Evolutionary conservation across 1,140 invertebrate species (phyloP).

Genomic region (Trichonephila inaurata): DNA sequence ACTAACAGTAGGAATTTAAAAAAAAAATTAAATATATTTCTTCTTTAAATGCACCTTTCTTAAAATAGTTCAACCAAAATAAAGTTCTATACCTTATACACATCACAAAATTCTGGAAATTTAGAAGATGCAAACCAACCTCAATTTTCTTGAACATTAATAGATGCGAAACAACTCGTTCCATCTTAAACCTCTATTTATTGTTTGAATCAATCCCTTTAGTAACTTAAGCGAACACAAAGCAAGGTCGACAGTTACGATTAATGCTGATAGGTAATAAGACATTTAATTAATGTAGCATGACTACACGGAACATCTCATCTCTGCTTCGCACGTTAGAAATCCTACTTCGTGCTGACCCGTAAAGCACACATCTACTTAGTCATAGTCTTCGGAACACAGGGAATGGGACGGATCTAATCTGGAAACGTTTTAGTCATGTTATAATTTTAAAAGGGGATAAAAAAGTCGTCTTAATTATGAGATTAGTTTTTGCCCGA

Average conservation of each 20-base stretch:
- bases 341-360: constrained; percentile 7
- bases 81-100: too few relatives aligned
- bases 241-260: neutral
- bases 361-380: neutral
- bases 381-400: constrained; percentile 14
- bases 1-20: too few relatives aligned
- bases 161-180: too few relatives aligned
- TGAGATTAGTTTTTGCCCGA: neutral
- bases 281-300: constrained; percentile 18
- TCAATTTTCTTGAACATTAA: too few relatives aligned
- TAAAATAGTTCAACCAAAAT: too few relatives aligned
- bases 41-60: too few relatives aligned
- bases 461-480: neutral
- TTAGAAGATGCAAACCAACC: too few relatives aligned
- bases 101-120: too few relatives aligned
- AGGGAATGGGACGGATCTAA: neutral
- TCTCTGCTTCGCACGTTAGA: neutral
- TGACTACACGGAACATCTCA: neutral
- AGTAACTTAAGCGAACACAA: neutral
- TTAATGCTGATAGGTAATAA: neutral
- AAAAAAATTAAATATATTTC: too few relatives aligned
- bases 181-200: too few relatives aligned
- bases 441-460: neutral
- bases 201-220: too few relatives aligned
- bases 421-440: neutral